Base-by-base conservation (phyloP, 2,113 vertebrate genomes). In the Callopanchax toddi region DNA sequence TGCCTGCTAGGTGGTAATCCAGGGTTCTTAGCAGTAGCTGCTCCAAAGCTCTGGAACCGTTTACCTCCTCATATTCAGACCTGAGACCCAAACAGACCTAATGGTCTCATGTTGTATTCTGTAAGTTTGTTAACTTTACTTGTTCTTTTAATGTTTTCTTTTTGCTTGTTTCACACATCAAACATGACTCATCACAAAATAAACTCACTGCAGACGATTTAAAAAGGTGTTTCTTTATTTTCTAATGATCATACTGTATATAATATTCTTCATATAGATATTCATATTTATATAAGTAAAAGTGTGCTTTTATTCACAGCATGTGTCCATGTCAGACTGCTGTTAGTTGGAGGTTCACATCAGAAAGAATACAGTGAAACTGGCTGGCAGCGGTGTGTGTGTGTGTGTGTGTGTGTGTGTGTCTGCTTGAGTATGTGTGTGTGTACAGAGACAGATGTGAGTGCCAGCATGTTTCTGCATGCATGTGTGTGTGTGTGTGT, bases 251-350 rank as follows among this genome's bases (percentile, higher is more conserved):
- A 87, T 89, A 81, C 75, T 80, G 82, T 88, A 90, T 87, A 90
- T 87, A 90, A 90, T 89, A 88, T 66, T 87, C 73, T 78, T 79
- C 83, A 89, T 89, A 90, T 83, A 90, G 72, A 82, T 88, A 79
- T 82, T 86, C 82, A 84, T 90, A 89, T 84, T 84, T 79, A 88
- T 90, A 88, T 88, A 89, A 85, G 85, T 89, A 88, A 89, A 89
- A 90, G 86, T 90, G 89, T 89, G 87, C 89, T 90, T 90, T 90
- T 84, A 74, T 87, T 84, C 86, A 90, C 89, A 90, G 87, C 87
- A 49, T 83, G 72, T 79, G 82, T 90, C 83, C 55, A 25, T 64
- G 71, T 87, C 82, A 85, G 83, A 89, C 87, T 39, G 85, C 89
- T 88, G 89, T 79, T 87, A 42, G 68, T 86, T 69, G 83, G 89